Evolutionary conservation across 2,797 vertebrate genomes (phyloP), one percentile per base, ranked within the genome.

Genomic region (Emydoidea blandingii): DNA sequence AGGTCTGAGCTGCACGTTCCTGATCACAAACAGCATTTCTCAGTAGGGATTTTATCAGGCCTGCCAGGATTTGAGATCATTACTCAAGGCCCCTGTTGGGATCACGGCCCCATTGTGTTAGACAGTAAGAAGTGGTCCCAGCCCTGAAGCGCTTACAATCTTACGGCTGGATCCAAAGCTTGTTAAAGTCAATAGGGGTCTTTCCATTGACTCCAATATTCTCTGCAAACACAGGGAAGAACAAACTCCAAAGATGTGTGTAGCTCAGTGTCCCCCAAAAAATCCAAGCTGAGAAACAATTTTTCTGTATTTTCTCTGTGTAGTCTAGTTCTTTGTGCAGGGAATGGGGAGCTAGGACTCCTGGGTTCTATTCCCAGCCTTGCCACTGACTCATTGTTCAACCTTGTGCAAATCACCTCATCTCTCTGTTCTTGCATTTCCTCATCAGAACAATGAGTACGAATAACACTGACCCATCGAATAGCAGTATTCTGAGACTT

Each of bases 1-100:
- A 94, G 37, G 79, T 2, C 0, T 91, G 90, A 92, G 31, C 47
- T 81, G 56, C 37, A 4, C 74, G 19, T 50, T 95, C 62, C 3
- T 2, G 83, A 16, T 88, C 29, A 81, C 91, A 47, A 34, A 41
- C 65, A 81, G 25, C 44, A 47, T 92, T 95, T 97, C 94, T 90
- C 74, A 90, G 50, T 50, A 34, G 56, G 50, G 57, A 41, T 79
- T 83, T 79, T 72, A 21, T 15, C 25, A 78, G 74, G 74, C 27
- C 27, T 49, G 86, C 74, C 54, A 96, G 65, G 29, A 82, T 89
- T 96, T 94, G 81, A 37, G 76, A 80, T 88, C 56, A 83, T 85
- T 91, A 89, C 21, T 93, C 37, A 27, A 31, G 59, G 44, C 18
- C 56, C 76, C 12, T 37, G 89, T 47, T 62, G 89, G 57, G 1